Evolutionary conservation across 2,113 vertebrate genomes (phyloP).

Genomic region (Plestiodon gilberti): DNA sequence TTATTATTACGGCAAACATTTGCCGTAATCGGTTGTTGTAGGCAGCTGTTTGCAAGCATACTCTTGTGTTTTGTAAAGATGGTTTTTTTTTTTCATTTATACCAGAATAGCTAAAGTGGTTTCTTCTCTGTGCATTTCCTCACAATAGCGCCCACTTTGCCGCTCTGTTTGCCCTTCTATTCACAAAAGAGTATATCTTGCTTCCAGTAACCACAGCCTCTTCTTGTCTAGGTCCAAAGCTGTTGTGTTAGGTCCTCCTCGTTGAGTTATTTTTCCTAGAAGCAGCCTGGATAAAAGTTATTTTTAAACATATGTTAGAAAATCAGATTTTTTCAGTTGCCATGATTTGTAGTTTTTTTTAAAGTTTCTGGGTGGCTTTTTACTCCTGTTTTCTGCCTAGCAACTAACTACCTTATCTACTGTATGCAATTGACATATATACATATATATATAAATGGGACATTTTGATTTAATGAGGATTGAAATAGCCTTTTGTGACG

Average conservation of each 20-base stretch:
- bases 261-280: slow-evolving; percentile 42
- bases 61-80: background rate
- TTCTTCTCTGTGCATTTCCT: background rate
- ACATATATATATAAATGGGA: too few relatives aligned
- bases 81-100: slow-evolving; percentile 26
- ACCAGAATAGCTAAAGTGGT: background rate
- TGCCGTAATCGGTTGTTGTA: background rate
- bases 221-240: slow-evolving; percentile 33
- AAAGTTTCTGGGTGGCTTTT: too few relatives aligned
- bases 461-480: too few relatives aligned
- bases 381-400: too few relatives aligned
- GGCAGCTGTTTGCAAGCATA: slow-evolving; percentile 32
- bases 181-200: slow-evolving; percentile 2
- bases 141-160: background rate
- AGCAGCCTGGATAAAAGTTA: too few relatives aligned
- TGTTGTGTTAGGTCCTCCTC: slow-evolving; percentile 31
- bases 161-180: background rate
- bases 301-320: too few relatives aligned
- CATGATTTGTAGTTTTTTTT: too few relatives aligned
- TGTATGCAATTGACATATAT: too few relatives aligned
- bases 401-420: too few relatives aligned
- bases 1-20: slow-evolving; percentile 21
- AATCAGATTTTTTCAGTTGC: too few relatives aligned
- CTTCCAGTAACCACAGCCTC: slow-evolving; percentile 8
- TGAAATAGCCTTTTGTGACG: too few relatives aligned